Base-by-base conservation (phyloP, 1,140 invertebrate species). In the Lordiphosa stackelbergi region DNA sequence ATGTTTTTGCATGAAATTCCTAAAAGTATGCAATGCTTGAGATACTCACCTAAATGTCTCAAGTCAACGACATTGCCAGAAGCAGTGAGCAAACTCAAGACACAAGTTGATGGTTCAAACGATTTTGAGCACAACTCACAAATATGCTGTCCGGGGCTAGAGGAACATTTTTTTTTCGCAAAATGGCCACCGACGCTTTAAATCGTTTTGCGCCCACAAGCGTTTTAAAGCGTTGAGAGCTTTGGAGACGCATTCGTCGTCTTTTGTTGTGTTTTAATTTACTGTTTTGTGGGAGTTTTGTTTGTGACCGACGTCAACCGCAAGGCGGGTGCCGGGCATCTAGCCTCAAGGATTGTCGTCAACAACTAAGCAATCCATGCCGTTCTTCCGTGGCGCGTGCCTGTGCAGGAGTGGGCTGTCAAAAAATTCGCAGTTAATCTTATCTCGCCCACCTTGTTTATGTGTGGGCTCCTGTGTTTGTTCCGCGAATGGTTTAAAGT, bases 251-350 rank as follows among this genome's bases (percentile, higher is more conserved):
- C 56, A 56, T 56, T 68, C 41, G 45, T 42, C 58, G 46, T 40
- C 63, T 63, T 69, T 77, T 77, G 73, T 77, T 77, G 68, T 77
- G 73, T 78, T 78, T 77, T 75, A 78, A 77, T 77, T 73, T 78
- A 42, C 37, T 58, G 54, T 31, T 60, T 61, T 73, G 47, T 35
- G 65, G 47, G 31, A 11, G 42, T 47, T 52, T 59, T 62, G 54
- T 59, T 63, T 53, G 51, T 53, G 51, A 42, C 51, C 40, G 56
- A 42, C 48, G 43, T 42, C 65, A 68, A 37, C 54, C 57, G 34
- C 41, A 49, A 43, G 51, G 41, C 58, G 19, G 19, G 19, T 19
- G 19, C 19, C 19, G 19, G 19, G 37, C 5, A 8, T 2, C 31
- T 37, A 49, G 34, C 12, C 38, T 19, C 48, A 6, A 13, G 11